Conservation (phyloP, 1,140 invertebrate species). For the Protaetia brevitarsis region DNA sequence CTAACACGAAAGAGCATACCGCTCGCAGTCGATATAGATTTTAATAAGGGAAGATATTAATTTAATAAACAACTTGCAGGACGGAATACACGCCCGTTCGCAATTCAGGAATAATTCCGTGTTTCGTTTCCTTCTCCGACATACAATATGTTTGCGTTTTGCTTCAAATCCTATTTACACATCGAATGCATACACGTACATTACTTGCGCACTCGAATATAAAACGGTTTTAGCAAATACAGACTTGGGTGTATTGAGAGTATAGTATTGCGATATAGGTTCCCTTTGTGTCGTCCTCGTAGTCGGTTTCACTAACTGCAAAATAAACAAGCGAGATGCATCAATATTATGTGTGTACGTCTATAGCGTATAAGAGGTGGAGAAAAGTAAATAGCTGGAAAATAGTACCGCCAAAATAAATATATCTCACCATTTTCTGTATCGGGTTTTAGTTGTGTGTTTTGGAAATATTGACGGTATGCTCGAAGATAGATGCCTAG, state of each 20-base stretch:
- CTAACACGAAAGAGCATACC: too few relatives aligned
- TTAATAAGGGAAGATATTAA: neutral
- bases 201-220: neutral
- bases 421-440: too few relatives aligned
- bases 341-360: too few relatives aligned
- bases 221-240: constrained; percentile 5
- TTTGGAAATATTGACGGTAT: too few relatives aligned
- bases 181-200: neutral
- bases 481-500: too few relatives aligned
- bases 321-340: neutral
- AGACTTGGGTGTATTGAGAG: neutral
- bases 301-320: neutral
- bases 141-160: neutral
- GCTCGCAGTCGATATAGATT: too few relatives aligned
- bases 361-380: too few relatives aligned
- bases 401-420: too few relatives aligned
- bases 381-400: too few relatives aligned
- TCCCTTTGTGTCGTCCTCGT: neutral
- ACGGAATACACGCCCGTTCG: neutral
- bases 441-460: too few relatives aligned
- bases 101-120: neutral
- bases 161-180: neutral
- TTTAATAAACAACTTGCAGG: neutral
- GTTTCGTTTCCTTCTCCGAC: neutral
- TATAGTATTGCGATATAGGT: neutral